These are phyloP conservation scores for Nowickia ferox DNA, from an alignment of 2,888 invertebrate species.

Conservation along the genomic window DNA sequence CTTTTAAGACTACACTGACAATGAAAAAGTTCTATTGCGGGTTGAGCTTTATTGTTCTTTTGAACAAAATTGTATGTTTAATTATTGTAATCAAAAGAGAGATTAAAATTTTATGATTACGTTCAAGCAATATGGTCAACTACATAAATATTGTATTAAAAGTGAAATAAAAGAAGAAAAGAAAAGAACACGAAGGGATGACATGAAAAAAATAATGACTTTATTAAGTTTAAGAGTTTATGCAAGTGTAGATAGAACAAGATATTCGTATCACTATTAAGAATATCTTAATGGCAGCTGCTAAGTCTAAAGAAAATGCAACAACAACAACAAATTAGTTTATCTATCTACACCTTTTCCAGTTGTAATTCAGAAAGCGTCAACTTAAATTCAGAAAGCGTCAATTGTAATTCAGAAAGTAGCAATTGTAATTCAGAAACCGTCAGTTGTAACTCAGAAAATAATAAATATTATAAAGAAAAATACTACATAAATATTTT, in stretches of 20 bases:
- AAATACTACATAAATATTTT: too few relatives aligned
- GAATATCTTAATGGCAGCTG: conserved; percentile 37
- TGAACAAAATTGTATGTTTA: background rate
- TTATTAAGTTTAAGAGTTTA: conserved; percentile 48
- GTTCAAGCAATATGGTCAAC: conserved; percentile 38
- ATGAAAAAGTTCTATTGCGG: background rate
- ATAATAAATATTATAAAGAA: too few relatives aligned
- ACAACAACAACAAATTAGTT: background rate
- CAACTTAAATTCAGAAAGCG: too few relatives aligned
- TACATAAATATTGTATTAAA: conserved; percentile 3
- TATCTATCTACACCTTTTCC: background rate
- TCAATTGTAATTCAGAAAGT: too few relatives aligned
- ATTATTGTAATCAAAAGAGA: background rate
- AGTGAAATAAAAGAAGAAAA: background rate
- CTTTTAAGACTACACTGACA: background rate
- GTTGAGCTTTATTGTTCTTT: conserved; percentile 10
- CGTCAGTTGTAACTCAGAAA: too few relatives aligned
- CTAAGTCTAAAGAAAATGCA: background rate
- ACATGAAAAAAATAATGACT: conserved; percentile 33
- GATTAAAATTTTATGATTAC: conserved; percentile 32
- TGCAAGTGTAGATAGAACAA: background rate
- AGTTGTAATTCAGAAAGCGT: too few relatives aligned
- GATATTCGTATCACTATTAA: conserved; percentile 27
- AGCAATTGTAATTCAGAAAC: too few relatives aligned
- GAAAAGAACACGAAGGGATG: background rate